These are phyloP conservation scores for Crotophaga sulcirostris DNA, from an alignment of 2,113 vertebrate species.

Conservation along the genomic window DNA sequence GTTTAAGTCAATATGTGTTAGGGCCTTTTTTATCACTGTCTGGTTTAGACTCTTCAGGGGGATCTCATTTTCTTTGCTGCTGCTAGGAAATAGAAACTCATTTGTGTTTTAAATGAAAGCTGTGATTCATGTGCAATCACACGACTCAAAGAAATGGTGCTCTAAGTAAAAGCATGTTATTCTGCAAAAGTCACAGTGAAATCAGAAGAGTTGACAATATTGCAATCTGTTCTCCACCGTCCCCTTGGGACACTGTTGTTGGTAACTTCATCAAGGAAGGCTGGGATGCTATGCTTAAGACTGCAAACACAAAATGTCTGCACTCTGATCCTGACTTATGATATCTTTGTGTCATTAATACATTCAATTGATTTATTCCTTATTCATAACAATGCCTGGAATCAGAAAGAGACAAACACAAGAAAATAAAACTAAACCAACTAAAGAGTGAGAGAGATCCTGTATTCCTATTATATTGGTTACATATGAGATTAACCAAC, in stretches of 20 bases:
- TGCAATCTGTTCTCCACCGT: constrained; percentile 34
- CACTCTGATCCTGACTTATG: neutral
- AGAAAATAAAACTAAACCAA: neutral
- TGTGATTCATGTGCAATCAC: constrained; percentile 51
- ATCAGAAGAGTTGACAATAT: constrained; percentile 28
- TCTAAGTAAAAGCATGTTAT: constrained; percentile 21
- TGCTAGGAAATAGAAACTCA: constrained; percentile 43
- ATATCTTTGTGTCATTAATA: neutral
- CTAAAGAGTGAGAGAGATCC: rapidly evolving
- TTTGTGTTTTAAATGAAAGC: constrained; percentile 63
- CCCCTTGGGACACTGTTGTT: neutral
- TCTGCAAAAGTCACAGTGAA: neutral
- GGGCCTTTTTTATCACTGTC: constrained; percentile 23
- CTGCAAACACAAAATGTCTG: neutral
- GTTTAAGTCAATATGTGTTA: neutral
- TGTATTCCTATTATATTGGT: neutral
- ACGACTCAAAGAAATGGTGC: constrained; percentile 8
- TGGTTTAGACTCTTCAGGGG: constrained; percentile 34
- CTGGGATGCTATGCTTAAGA: neutral
- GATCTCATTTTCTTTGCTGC: constrained; percentile 39
- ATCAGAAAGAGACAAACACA: neutral
- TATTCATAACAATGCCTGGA: neutral
- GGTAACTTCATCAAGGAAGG: constrained; percentile 2
- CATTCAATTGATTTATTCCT: neutral
- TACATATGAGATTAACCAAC: neutral